phyloP scores from a whole-genome alignment of 2,888 invertebrate genomes.

The Ctenicera cuprea region DNA sequence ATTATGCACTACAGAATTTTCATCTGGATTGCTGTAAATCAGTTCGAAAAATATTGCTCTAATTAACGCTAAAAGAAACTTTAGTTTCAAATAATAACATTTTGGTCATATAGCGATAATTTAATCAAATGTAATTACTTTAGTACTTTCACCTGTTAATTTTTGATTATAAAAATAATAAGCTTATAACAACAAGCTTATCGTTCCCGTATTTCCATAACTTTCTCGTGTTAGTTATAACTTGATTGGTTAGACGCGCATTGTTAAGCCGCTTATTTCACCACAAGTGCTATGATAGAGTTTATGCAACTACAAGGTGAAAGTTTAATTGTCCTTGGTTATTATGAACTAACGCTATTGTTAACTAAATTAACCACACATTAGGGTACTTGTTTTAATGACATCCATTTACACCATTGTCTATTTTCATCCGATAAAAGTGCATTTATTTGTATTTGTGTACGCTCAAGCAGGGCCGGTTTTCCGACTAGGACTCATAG shows the following conservation, averaged over 20 bases:
- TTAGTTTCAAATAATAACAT: no score
- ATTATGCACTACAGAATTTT: no score
- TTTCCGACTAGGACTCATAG: no score
- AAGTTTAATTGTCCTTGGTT: conserved; percentile 26
- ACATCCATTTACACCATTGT: neutral
- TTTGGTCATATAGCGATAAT: no score
- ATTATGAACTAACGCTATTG: conserved; percentile 12
- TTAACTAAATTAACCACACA: conserved; percentile 18
- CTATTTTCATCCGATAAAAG: neutral
- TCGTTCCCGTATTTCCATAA: neutral
- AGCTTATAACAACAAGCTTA: neutral
- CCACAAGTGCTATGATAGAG: neutral
- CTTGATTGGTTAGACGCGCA: neutral
- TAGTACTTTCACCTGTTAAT: no score
- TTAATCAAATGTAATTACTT: no score
- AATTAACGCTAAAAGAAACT: no score
- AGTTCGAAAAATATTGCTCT: no score
- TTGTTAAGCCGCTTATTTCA: neutral
- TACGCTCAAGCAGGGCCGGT: no score
- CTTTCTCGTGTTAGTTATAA: neutral
- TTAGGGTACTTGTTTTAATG: neutral
- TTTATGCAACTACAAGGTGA: neutral
- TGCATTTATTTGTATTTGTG: no score
- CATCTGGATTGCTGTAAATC: no score
- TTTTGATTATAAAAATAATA: no score